Base-by-base conservation (phyloP, 2,888 invertebrate species). In the Atherix ibis region DNA sequence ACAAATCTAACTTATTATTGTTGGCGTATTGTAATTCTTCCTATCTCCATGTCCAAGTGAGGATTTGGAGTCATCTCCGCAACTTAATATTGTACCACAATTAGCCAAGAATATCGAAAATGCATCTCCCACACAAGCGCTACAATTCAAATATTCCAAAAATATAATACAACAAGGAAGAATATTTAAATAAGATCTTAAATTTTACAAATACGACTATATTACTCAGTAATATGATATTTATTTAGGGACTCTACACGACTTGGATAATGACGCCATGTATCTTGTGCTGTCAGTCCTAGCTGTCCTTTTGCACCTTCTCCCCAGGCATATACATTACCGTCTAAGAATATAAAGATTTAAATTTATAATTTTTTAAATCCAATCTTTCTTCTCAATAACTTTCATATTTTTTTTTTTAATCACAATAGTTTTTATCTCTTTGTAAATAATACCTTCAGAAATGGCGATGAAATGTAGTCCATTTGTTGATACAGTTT, bases 81-180 rank as follows among this genome's bases (percentile, higher is more conserved):
- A 76, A 19, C 73, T 73, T 48, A 76, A 62, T 1, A 79, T 58
- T n/a, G 72, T 66, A 5, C 80, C 80, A 35, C 71, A 66, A 46
- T 73, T 71, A 36, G 72, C 73, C 35, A 72, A 63, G 48, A 81
- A 72, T 24, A 78, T 60, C 41, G 74, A 76, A 53, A 76, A 79
- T 4, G 67, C 67, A 42, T 70, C 65, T 1, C 76, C 76, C 43
- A 73, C 73, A 41, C 66, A 67, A 6, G 70, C 66, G 36, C 72
- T 72, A 42, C 25, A 46, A 41, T 8, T 22, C 22, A 22, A 22
- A 22, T 22, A 22, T 22, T n/a, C n/a, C n/a, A n/a, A n/a, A n/a
- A n/a, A n/a, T n/a, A n/a, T n/a, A n/a, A n/a, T n/a, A n/a, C n/a
- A n/a, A n/a, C n/a, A n/a, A n/a, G n/a, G n/a, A n/a, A n/a, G n/a